A percentile compares a stretch with the other conserved stretches of the same genome.
phyloP scores from a whole-genome alignment of 2,797 vertebrate species.

The Lutjanus campechanus region DNA sequence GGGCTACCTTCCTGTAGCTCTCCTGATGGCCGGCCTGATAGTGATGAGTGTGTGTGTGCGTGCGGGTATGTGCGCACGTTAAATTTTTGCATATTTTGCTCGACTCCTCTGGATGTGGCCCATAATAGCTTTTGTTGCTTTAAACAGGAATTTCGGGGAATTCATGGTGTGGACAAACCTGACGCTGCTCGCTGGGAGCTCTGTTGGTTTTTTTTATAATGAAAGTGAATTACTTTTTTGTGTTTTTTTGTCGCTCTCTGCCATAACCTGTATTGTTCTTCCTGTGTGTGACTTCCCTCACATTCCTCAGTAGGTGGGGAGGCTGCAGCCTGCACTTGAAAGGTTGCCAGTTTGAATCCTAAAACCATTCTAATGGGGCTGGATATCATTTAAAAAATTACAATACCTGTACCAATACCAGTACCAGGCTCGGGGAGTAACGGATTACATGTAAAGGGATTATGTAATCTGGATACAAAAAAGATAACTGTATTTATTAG shows the following conservation, averaged over 20 bases:
- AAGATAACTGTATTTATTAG: no score
- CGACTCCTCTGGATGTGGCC: conserved; percentile 15
- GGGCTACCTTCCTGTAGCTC: conserved; percentile 86
- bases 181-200: neutral
- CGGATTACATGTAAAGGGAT: no score
- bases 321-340: conserved; percentile 44
- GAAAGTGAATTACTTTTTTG: conserved; percentile 29
- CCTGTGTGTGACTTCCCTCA: conserved; percentile 72
- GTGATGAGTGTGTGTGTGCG: conserved; percentile 42
- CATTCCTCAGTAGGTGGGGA: conserved; percentile 70
- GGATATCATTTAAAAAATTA: no score
- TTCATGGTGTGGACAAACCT: conserved; percentile 2
- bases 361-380: neutral
- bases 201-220: conserved; percentile 14
- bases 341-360: conserved; percentile 52
- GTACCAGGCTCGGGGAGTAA: no score
- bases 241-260: conserved; percentile 58
- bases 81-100: conserved; percentile 44
- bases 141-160: conserved; percentile 31
- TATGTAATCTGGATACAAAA: no score
- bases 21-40: conserved; percentile 86
- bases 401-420: no score
- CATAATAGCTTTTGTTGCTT: conserved; percentile 45
- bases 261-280: conserved; percentile 80
- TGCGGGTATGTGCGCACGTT: conserved; percentile 16